Percentiles rank a stretch among this genome's conserved stretches.
These are phyloP conservation scores for Panonychus citri DNA, from an alignment of 1,140 invertebrate species.

Conservation along the genomic window DNA sequence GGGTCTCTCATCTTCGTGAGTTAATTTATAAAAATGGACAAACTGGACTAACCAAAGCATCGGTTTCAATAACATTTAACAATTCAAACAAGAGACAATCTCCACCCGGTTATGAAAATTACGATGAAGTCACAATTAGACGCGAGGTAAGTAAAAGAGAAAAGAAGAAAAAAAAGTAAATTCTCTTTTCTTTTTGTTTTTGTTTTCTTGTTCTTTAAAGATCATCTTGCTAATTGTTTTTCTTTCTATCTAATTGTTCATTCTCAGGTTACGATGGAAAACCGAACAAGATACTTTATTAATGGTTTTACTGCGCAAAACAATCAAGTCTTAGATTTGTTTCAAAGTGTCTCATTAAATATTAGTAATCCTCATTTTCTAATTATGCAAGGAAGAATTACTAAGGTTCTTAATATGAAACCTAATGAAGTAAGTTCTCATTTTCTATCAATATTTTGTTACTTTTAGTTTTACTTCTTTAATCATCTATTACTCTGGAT, in stretches of 20 bases:
- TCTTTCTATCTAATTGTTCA: background rate
- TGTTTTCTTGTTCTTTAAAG: background rate
- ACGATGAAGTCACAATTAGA: conserved; percentile 75
- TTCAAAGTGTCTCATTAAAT: conserved; percentile 87
- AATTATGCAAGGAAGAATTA: conserved; percentile 98
- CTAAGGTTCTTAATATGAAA: conserved; percentile 98
- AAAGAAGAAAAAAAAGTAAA: background rate
- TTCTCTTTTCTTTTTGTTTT: background rate
- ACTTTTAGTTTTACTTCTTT: conserved; percentile 4
- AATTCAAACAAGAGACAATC: conserved; percentile 58
- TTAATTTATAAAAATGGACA: conserved; percentile 94
- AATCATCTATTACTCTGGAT: background rate
- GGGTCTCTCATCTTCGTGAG: conserved; percentile 48
- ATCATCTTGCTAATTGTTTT: background rate
- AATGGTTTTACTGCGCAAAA: conserved; percentile 78
- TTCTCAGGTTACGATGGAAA: conserved; percentile 23
- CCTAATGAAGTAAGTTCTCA: conserved; percentile 49
- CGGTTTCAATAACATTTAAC: conserved; percentile 86
- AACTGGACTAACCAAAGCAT: conserved; percentile 82
- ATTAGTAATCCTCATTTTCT: conserved; percentile 98
- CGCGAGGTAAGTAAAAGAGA: conserved; percentile 43
- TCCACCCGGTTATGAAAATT: conserved; percentile 76
- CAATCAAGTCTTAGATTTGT: conserved; percentile 73
- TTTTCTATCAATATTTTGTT: background rate
- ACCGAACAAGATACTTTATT: conserved; percentile 71